phyloP scores from a whole-genome alignment of 2,888 invertebrate species.

The Caenorhabditis angaria region DNA sequence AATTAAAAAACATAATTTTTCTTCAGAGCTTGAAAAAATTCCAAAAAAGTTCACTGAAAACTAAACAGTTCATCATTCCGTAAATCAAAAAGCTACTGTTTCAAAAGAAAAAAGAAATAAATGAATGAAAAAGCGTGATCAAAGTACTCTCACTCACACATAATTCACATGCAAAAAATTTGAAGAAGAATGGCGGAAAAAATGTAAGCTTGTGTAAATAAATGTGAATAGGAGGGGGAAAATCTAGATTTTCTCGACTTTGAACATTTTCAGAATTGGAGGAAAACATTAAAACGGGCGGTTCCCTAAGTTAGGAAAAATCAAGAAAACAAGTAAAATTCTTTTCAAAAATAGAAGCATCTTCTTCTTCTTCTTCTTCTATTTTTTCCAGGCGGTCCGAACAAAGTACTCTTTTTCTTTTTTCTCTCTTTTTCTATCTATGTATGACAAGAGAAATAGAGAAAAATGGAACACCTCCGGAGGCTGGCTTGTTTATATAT shows the following conservation, averaged over 20 bases:
- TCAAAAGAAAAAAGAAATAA: too few relatives aligned
- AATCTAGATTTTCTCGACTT: neutral
- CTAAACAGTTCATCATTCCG: too few relatives aligned
- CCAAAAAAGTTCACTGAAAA: too few relatives aligned
- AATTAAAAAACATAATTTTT: too few relatives aligned
- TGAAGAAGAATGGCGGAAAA: neutral
- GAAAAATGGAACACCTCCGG: neutral
- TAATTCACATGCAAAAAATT: constrained; percentile 15
- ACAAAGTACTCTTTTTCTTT: neutral
- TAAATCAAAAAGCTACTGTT: too few relatives aligned
- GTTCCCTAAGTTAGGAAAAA: neutral
- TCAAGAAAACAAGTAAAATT: constrained; percentile 2
- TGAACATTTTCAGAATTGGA: too few relatives aligned
- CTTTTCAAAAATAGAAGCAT: neutral
- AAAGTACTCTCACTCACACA: constrained; percentile 31
- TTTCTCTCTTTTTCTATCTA: neutral
- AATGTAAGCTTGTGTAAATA: constrained; percentile 8
- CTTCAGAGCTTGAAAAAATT: too few relatives aligned
- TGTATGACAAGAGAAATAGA: neutral
- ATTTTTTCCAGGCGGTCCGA: neutral
- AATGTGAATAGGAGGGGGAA: constrained; percentile 6
- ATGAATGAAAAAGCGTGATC: too few relatives aligned
- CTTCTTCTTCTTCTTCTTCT: neutral
- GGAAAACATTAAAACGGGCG: too few relatives aligned
- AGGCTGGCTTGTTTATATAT: neutral